Conservation (phyloP, 2,797 vertebrate species). For the Hyperoplus lanceolatus region DNA sequence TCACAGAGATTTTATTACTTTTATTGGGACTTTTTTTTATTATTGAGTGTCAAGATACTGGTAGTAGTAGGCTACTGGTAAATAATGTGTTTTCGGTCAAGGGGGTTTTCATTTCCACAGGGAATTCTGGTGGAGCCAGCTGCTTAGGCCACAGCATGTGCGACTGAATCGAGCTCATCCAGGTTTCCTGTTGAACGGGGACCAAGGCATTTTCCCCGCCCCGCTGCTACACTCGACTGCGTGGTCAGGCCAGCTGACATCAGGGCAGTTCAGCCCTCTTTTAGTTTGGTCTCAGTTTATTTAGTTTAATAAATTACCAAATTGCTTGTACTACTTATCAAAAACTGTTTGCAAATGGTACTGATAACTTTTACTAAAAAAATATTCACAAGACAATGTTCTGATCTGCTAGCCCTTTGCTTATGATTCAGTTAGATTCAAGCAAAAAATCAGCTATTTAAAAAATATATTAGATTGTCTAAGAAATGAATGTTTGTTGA, state of each 20-base stretch:
- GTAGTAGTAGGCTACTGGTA: neutral
- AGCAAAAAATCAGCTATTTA: neutral
- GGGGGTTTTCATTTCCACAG: neutral
- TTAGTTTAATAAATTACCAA: neutral
- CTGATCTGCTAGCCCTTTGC: neutral
- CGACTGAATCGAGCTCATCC: too few relatives aligned
- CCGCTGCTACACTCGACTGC: neutral
- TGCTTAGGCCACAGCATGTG: neutral
- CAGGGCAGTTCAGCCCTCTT: neutral
- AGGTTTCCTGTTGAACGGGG: too few relatives aligned
- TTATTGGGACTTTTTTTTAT: conserved; percentile 14
- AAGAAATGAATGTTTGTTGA: too few relatives aligned
- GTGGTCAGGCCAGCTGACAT: neutral
- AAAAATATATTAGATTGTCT: too few relatives aligned
- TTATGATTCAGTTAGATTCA: neutral
- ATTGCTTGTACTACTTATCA: neutral
- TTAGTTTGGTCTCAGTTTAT: neutral
- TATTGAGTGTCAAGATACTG: neutral
- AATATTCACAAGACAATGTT: neutral
- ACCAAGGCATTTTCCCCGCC: too few relatives aligned
- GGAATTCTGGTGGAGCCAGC: neutral
- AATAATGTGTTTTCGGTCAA: conserved; percentile 11
- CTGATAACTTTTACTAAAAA: neutral
- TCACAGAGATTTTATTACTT: neutral
- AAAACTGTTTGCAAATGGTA: neutral